Percentiles rank a stretch among this genome's conserved stretches.
These are phyloP conservation scores for Labeo calbasu DNA, from an alignment of 2,797 vertebrate species.

Conservation along the genomic window DNA sequence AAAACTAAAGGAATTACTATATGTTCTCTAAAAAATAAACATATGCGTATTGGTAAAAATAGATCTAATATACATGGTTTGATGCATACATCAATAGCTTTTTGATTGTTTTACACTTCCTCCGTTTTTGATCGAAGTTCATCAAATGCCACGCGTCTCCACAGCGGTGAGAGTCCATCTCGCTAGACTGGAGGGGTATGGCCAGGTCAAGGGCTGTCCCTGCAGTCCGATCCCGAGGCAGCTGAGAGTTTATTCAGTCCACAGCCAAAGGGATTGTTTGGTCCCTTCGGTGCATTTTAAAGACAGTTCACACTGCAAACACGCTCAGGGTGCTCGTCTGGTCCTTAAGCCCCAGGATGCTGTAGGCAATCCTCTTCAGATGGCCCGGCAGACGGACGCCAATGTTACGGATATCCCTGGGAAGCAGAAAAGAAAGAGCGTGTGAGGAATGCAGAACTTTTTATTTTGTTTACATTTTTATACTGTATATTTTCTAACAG, in stretches of 20 bases:
- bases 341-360: constrained; percentile 93
- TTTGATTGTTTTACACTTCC: constrained; percentile 23
- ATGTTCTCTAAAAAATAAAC: constrained; percentile 61
- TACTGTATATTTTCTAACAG: background rate
- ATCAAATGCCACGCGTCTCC: constrained; percentile 64
- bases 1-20: constrained; percentile 61
- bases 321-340: constrained; percentile 87
- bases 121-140: constrained; percentile 60
- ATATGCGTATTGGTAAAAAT: constrained; percentile 70
- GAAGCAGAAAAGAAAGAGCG: constrained; percentile 57
- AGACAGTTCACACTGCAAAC: constrained; percentile 79
- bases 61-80: constrained; percentile 76
- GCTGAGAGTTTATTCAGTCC: constrained; percentile 68
- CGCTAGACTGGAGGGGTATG: constrained; percentile 57
- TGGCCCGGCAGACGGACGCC: constrained; percentile 93
- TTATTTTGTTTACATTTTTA: background rate
- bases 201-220: constrained; percentile 64
- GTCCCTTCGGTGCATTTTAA: constrained; percentile 35
- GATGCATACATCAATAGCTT: constrained; percentile 65
- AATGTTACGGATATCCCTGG: constrained; percentile 90
- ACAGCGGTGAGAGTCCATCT: constrained; percentile 66
- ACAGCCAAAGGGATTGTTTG: constrained; percentile 59
- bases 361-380: constrained; percentile 94
- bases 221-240: constrained; percentile 67
- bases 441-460: constrained; percentile 29